phyloP scores from a whole-genome alignment of 2,113 vertebrate genomes.

The Desmodus rotundus region DNA sequence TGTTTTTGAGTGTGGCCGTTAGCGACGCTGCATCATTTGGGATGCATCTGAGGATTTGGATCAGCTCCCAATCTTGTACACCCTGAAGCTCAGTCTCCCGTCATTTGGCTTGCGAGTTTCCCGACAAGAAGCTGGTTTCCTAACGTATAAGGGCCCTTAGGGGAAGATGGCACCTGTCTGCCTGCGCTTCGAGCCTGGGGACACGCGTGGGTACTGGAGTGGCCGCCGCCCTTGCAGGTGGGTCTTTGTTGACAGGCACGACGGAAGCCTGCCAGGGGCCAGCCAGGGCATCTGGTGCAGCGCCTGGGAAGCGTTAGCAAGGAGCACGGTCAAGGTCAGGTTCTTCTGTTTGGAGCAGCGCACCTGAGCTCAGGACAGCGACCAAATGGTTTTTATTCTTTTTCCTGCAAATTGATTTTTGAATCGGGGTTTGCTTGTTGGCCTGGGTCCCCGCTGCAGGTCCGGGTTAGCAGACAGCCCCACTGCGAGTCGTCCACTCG shows the following conservation, averaged over 20 bases:
- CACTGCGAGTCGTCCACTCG: background rate
- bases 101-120: background rate
- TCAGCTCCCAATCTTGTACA: too few species aligned
- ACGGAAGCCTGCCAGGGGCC: background rate
- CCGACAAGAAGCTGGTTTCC: background rate
- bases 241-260: background rate
- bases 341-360: rapidly evolving
- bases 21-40: rapidly evolving
- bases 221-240: background rate
- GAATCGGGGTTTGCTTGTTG: background rate
- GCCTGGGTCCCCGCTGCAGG: background rate
- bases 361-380: too few species aligned
- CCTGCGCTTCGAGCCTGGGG: background rate
- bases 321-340: rapidly evolving
- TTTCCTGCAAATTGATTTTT: background rate
- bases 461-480: background rate
- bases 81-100: background rate
- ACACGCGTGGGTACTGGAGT: too few species aligned
- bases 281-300: background rate
- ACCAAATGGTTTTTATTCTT: background rate
- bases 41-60: background rate
- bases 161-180: background rate
- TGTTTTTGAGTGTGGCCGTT: background rate
- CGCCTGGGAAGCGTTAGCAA: rapidly evolving
- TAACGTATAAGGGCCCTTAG: background rate